Evolutionary conservation across 53 echinoderm and acorn worm species (phyloP), one percentile per base, ranked within the genome.

Genomic region (Patiria pectinifera): DNA sequence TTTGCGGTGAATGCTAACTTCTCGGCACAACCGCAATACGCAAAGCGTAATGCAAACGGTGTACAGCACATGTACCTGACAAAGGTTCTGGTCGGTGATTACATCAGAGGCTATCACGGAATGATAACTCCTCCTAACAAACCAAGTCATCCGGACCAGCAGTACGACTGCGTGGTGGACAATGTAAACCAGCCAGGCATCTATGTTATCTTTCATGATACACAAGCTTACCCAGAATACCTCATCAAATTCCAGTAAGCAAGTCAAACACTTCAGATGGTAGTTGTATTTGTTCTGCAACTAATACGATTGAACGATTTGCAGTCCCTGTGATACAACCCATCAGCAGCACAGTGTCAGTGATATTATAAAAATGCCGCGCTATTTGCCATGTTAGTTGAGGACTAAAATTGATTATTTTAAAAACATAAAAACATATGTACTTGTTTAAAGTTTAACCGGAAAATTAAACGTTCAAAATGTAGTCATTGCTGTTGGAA

Each of bases 211-310:
- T 94, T 92, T 61, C 92, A 92, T 78, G 92, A 94, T 89, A 83
- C 87, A 11, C 94, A 94, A 49, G 94, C 94, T 11, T 94, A 94
- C 62, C 94, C 94, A 59, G 89, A 92, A 66, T 94, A 92, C 77
- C 83, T 94, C 26, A 92, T 94, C 63, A 92, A 87, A 83, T 92
- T 94, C 82, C 23, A 86, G 71, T 92, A 91, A 74, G 89, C 89
- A 13, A 46, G 74, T 23, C 24, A 74, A 3, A 23, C 4, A 22
- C 9, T 74, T 74, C 2, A 24, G 66, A 66, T 15, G 8, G 66
- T 15, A 15, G 66, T 18, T 66, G 66, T 18, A 66, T 66, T 66
- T 11, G 3, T 15, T 59, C 59, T 53, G 53, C 53, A 35, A 53
- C 53, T 53, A 53, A 53, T 53, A 53, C 8, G 53, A 53, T 8